phyloP scores from a whole-genome alignment of 2,113 vertebrate species.

The Quiscalus mexicanus region DNA sequence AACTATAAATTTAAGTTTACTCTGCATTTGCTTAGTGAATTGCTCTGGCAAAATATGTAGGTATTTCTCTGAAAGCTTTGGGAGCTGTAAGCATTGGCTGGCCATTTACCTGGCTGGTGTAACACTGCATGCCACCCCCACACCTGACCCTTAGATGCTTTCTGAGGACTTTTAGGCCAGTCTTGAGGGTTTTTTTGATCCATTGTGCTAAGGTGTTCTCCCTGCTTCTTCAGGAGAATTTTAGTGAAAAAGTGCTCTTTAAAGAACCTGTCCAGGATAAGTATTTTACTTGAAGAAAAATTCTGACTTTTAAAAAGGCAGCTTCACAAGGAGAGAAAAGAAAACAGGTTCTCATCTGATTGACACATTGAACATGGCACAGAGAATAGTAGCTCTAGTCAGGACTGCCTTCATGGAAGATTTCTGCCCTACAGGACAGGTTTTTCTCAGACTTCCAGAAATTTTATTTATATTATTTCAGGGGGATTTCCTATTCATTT shows the following conservation, averaged over 20 bases:
- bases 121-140: background rate
- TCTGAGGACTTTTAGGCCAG: background rate
- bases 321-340: background rate
- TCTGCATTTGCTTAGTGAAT: background rate
- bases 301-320: background rate
- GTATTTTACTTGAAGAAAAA: background rate
- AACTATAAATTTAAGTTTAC: background rate
- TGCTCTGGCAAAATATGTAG: background rate
- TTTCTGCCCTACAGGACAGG: background rate
- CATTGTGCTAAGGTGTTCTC: background rate
- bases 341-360: background rate
- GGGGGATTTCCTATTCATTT: background rate
- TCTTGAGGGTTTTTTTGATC: background rate
- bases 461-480: conserved; percentile 31
- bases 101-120: background rate
- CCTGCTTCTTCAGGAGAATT: background rate
- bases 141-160: background rate
- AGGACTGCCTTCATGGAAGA: background rate
- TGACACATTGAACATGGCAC: background rate
- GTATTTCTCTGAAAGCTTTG: background rate
- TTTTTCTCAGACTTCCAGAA: background rate
- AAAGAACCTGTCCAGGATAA: conserved; percentile 5
- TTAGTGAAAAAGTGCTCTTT: background rate
- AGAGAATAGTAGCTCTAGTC: conserved; percentile 12
- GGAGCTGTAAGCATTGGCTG: background rate